Conservation (phyloP, 2,888 invertebrate species). For the Drosophila nigricruria region DNA sequence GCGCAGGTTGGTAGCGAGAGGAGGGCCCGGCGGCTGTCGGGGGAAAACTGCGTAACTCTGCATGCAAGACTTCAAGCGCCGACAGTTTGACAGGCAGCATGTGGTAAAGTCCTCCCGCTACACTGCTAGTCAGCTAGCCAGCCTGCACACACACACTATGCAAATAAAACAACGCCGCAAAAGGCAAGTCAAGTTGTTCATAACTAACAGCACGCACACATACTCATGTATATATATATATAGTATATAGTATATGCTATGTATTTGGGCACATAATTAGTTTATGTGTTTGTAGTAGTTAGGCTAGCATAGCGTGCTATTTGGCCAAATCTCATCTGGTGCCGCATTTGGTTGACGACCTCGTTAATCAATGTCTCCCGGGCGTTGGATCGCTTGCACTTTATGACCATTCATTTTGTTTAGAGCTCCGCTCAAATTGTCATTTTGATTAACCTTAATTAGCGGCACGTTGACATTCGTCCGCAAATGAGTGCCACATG, state of each 20-base stretch:
- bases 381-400: slow-evolving; percentile 44
- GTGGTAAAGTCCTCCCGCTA: slow-evolving; percentile 53
- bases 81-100: slow-evolving; percentile 61
- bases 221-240: background rate
- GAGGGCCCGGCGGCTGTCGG: background rate
- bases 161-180: slow-evolving; percentile 43
- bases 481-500: slow-evolving; percentile 52
- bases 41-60: slow-evolving; percentile 6
- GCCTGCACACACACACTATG: slow-evolving; percentile 32
- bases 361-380: slow-evolving; percentile 62
- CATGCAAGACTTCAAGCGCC: slow-evolving; percentile 49
- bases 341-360: slow-evolving; percentile 59
- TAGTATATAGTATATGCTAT: background rate
- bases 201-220: slow-evolving; percentile 11
- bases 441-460: slow-evolving; percentile 80
- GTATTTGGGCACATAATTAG: slow-evolving; percentile 55
- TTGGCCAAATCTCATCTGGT: slow-evolving; percentile 43
- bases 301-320: slow-evolving; percentile 21
- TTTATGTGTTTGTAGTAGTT: slow-evolving; percentile 31
- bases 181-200: slow-evolving; percentile 37
- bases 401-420: slow-evolving; percentile 50
- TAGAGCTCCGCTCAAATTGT: slow-evolving; percentile 35
- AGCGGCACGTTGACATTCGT: slow-evolving; percentile 72
- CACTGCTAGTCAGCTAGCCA: background rate
- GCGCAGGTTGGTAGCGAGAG: slow-evolving; percentile 1